Conservation (phyloP, 2,888 invertebrate species). For the Lobophora halterata region DNA sequence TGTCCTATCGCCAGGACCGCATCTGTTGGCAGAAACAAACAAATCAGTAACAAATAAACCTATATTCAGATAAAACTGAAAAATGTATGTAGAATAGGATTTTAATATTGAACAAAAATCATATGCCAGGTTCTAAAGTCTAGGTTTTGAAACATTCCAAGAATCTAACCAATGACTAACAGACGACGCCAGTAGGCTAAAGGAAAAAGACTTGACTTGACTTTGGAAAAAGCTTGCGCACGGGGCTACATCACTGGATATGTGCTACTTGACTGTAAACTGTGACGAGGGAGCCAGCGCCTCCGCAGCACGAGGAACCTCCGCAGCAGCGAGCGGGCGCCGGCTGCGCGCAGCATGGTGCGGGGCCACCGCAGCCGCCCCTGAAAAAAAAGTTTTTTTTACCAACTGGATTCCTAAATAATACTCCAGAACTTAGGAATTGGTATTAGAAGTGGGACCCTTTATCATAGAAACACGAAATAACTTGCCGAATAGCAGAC, state of each 20-base stretch:
- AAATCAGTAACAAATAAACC: too few species aligned
- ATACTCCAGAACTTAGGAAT: too few species aligned
- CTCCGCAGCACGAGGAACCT: constrained; percentile 43
- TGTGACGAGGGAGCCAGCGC: constrained; percentile 67
- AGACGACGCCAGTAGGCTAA: too few species aligned
- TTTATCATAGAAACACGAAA: too few species aligned
- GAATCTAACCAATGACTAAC: too few species aligned
- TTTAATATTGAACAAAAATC: constrained; percentile 2
- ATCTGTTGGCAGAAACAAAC: constrained; percentile 47
- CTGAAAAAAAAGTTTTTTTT: constrained; percentile 35
- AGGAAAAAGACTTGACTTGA: too few species aligned
- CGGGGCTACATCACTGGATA: constrained; percentile 62
- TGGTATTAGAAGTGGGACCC: too few species aligned
- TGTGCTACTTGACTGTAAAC: constrained; percentile 80
- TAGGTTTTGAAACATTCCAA: background rate
- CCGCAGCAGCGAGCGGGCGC: constrained; percentile 44
- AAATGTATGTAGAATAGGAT: too few species aligned
- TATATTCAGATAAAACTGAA: too few species aligned
- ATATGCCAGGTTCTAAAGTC: background rate
- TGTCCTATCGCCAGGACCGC: constrained; percentile 70
- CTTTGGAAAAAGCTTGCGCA: constrained; percentile 30
- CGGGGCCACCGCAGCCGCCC: constrained; percentile 40
- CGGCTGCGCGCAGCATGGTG: constrained; percentile 39
- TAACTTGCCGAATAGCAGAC: constrained; percentile 60
- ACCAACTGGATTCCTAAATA: too few species aligned